Percentiles rank a stretch among this genome's conserved stretches.
Conservation (phyloP, 2,888 invertebrate genomes). For the Dexiosoma caninum region DNA sequence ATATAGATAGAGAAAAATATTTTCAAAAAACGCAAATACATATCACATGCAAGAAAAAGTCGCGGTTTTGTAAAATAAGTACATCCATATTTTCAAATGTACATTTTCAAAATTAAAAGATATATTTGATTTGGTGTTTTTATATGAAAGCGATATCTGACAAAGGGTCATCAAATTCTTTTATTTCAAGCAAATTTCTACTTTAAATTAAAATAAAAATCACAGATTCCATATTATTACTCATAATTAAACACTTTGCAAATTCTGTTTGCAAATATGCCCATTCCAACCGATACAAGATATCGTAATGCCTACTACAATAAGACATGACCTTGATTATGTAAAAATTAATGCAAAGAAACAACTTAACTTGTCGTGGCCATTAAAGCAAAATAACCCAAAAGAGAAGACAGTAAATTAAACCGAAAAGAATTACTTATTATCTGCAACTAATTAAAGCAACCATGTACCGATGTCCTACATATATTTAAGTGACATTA, state of each 20-base stretch:
- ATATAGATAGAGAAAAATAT: too few relatives aligned
- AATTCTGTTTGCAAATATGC: conserved; percentile 1
- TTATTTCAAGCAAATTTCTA: too few relatives aligned
- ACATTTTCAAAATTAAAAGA: too few relatives aligned
- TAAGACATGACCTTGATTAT: conserved; percentile 44
- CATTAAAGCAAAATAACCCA: background rate
- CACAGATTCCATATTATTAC: background rate
- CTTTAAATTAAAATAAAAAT: too few relatives aligned
- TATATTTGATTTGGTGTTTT: too few relatives aligned
- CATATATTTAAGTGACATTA: background rate
- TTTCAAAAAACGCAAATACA: too few relatives aligned
- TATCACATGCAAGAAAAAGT: too few relatives aligned
- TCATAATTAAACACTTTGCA: background rate
- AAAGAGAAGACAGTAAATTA: background rate
- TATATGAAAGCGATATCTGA: too few relatives aligned
- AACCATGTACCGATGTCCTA: conserved; percentile 16
- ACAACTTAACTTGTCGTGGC: background rate
- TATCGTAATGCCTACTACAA: background rate
- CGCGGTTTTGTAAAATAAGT: too few relatives aligned
- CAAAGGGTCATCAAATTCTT: too few relatives aligned
- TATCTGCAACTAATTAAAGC: conserved; percentile 44
- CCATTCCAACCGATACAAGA: background rate
- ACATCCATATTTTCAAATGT: too few relatives aligned
- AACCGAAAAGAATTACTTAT: conserved; percentile 23
- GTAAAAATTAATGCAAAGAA: conserved; percentile 14